phyloP scores from a whole-genome alignment of 2,797 vertebrate genomes.

The Parambassis ranga region DNA sequence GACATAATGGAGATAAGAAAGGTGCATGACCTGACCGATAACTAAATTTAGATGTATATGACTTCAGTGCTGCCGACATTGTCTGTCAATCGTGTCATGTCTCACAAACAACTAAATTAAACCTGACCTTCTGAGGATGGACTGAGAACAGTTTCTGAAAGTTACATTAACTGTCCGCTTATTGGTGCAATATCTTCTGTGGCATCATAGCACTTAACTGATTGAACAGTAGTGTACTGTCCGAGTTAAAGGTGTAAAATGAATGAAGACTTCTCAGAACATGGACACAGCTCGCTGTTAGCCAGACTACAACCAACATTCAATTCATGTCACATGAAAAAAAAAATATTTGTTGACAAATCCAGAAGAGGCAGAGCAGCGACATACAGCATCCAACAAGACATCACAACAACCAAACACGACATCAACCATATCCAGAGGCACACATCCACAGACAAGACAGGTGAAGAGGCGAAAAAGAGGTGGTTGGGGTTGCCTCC shows the following conservation, averaged over 20 bases:
- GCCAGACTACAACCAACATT: constrained; percentile 52
- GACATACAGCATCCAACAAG: constrained; percentile 74
- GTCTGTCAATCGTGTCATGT: too few species aligned
- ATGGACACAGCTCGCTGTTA: constrained; percentile 19
- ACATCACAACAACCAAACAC: constrained; percentile 79
- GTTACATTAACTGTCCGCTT: background rate
- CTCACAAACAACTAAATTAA: background rate
- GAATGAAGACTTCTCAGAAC: constrained; percentile 55
- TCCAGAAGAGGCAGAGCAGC: constrained; percentile 65
- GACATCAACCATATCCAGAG: constrained; percentile 71
- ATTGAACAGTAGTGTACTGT: background rate
- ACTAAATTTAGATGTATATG: background rate
- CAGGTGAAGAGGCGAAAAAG: constrained; percentile 60
- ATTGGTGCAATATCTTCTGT: background rate
- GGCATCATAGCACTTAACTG: background rate
- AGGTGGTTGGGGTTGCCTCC: constrained; percentile 69
- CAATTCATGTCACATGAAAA: constrained; percentile 51
- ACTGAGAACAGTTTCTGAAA: background rate
- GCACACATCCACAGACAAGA: constrained; percentile 77
- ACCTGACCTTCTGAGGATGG: background rate
- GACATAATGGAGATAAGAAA: background rate
- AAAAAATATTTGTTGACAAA: constrained; percentile 49
- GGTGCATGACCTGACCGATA: background rate
- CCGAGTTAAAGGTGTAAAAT: background rate
- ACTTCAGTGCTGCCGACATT: background rate